Conservation (phyloP, 2,797 vertebrate species). For the Hybognathus amarus region DNA sequence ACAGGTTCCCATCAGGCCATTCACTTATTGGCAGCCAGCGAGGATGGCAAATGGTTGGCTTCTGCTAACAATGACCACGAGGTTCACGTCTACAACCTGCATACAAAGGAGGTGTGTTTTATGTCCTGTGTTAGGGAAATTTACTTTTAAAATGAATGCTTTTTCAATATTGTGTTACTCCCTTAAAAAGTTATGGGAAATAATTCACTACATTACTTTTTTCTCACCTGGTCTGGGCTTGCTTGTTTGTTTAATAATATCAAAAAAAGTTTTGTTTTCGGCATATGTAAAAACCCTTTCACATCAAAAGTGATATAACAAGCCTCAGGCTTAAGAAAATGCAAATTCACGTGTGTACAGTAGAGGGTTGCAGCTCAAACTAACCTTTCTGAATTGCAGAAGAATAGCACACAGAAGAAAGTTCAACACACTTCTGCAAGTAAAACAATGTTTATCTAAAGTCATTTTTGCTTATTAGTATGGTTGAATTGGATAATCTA, state of each 20-base stretch:
- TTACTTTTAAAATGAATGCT: neutral
- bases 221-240: neutral
- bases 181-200: neutral
- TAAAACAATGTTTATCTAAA: neutral
- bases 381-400: neutral
- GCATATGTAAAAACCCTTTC: neutral
- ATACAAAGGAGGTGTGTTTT: conserved; percentile 79
- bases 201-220: neutral
- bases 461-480: neutral
- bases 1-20: conserved; percentile 81
- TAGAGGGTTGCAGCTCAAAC: neutral
- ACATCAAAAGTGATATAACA: neutral
- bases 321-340: neutral
- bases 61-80: conserved; percentile 78
- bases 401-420: too few species aligned
- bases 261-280: neutral
- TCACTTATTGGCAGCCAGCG: conserved; percentile 82
- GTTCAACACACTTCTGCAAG: neutral
- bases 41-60: conserved; percentile 87
- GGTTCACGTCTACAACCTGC: conserved; percentile 84
- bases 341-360: neutral
- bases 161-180: neutral
- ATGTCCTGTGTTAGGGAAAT: neutral
- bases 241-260: neutral
- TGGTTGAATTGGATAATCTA: neutral